phyloP scores from a whole-genome alignment of 2,888 invertebrate species.

The Diploptera punctata region DNA sequence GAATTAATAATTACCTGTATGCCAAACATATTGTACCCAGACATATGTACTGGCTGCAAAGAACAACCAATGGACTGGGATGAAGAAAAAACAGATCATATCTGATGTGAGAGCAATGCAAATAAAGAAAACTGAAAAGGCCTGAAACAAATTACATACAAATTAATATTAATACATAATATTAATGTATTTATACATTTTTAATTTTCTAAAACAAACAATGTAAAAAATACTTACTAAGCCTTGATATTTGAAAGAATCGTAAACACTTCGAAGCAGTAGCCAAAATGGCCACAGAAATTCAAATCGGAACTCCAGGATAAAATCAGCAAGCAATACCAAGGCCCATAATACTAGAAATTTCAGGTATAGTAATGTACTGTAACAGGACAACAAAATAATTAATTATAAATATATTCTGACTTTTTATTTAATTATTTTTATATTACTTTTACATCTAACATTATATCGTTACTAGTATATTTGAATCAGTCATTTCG shows the following conservation, averaged over 20 bases:
- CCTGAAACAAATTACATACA: conserved; percentile 65
- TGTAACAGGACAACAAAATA: conserved; percentile 69
- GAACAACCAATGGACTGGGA: conserved; percentile 97
- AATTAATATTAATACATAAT: conserved; percentile 3
- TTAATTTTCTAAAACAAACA: background rate
- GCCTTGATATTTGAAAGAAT: conserved; percentile 98
- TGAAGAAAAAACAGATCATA: conserved; percentile 98
- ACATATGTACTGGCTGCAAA: conserved; percentile 98
- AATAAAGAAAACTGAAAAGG: conserved; percentile 97
- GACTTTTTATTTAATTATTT: too few species aligned
- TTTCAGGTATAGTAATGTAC: conserved; percentile 93
- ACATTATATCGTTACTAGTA: too few species aligned
- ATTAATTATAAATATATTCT: too few species aligned
- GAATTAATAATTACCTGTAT: conserved; percentile 90
- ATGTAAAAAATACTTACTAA: conserved; percentile 71
- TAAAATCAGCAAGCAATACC: conserved; percentile 94
- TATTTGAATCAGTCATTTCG: too few species aligned
- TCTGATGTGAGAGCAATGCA: conserved; percentile 97
- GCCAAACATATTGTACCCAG: conserved; percentile 99
- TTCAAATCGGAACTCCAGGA: conserved; percentile 98
- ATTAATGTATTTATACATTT: background rate
- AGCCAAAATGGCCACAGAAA: conserved; percentile 99
- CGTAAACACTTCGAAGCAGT: conserved; percentile 92
- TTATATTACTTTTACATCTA: too few species aligned
- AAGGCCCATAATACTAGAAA: conserved; percentile 94